A percentile compares a stretch with the other conserved stretches of the same genome.
These are phyloP conservation scores for Drosophila ercepeae DNA, from an alignment of 1,140 invertebrate species.

Conservation along the genomic window DNA sequence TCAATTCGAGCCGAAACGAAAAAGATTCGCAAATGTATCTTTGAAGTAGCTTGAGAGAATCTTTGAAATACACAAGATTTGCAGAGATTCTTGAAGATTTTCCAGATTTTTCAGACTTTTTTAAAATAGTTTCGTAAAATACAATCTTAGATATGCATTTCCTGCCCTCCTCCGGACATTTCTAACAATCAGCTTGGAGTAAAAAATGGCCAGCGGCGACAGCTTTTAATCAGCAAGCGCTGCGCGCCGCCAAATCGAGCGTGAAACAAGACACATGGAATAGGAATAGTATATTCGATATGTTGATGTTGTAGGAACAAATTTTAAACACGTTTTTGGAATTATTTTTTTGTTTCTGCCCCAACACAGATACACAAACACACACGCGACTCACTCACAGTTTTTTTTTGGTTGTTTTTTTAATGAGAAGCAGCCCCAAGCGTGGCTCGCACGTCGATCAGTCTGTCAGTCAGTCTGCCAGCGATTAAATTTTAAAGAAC, in stretches of 20 bases:
- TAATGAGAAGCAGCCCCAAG: slow-evolving; percentile 56
- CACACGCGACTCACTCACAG: slow-evolving; percentile 1
- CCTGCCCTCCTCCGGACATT: slow-evolving; percentile 1
- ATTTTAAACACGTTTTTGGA: slow-evolving; percentile 72
- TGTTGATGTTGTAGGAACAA: slow-evolving; percentile 21
- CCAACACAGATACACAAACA: slow-evolving; percentile 18
- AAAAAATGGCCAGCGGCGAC: slow-evolving; percentile 14
- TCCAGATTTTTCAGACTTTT: too few species aligned
- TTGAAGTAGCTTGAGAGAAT: too few species aligned
- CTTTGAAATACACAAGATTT: neutral
- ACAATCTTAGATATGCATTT: neutral
- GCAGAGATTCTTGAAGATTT: too few species aligned
- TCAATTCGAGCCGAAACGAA: slow-evolving; percentile 11
- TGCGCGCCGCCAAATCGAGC: slow-evolving; percentile 48
- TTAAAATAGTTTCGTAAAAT: neutral
- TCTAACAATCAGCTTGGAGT: slow-evolving; percentile 17
- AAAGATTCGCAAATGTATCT: too few species aligned
- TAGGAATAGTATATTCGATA: slow-evolving; percentile 49
- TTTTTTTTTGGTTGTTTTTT: slow-evolving; percentile 39
- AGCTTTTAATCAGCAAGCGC: slow-evolving; percentile 52
- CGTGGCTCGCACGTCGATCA: slow-evolving; percentile 57
- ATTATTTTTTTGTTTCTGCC: slow-evolving; percentile 22
- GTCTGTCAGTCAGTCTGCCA: slow-evolving; percentile 26
- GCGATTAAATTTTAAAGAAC: slow-evolving; percentile 76
- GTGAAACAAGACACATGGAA: slow-evolving; percentile 66